Base-by-base conservation (phyloP, 2,888 invertebrate genomes). In the Dichetophora obliterata region DNA sequence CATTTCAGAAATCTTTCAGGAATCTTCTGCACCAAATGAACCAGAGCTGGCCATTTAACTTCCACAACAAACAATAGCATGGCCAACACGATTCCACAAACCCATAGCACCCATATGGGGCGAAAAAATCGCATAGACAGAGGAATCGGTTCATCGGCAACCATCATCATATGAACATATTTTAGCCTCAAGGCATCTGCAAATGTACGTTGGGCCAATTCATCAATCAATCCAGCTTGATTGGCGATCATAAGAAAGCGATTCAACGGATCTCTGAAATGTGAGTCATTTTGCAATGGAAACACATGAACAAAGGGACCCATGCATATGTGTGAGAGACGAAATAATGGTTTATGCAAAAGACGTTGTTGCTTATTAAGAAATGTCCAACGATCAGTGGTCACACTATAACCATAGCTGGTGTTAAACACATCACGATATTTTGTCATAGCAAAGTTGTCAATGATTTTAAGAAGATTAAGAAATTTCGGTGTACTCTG, bases 371-470 rank as follows among this genome's bases (percentile, higher is more conserved):
- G 86, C 75, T 81, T 78, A n/a, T 82, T 77, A 1, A 88, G 66
- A 31, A 85, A 85, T 0, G 70, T 24, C 88, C 88, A 87, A 16
- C 87, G 88, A 81, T 87, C 88, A 1, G 81, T 76, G 72, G 84
- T 80, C 3, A 84, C 72, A 5, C 84, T 82, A 66, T 84, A 87
- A 5, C 84, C 87, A 54, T 65, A 87, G 0, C 78, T 81, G 1
- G 80, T 80, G 37, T 87, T 86, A 0, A 87, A 71, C 2, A 54
- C 14, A 22, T 84, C 84, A 0, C 86, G 84, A 77, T 84, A 82
- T 0, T 14, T 14, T 4, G 83, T 83, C 71, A 86, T 14, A 0
- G 75, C 27, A 0, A 59, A 52, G 16, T 80, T 76, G 0, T 79
- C 80, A 0, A 79, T 79, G 3, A 82, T 52, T 0, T 81, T 43